phyloP scores from a whole-genome alignment of 2,888 invertebrate species.

The Eilema caniola region DNA sequence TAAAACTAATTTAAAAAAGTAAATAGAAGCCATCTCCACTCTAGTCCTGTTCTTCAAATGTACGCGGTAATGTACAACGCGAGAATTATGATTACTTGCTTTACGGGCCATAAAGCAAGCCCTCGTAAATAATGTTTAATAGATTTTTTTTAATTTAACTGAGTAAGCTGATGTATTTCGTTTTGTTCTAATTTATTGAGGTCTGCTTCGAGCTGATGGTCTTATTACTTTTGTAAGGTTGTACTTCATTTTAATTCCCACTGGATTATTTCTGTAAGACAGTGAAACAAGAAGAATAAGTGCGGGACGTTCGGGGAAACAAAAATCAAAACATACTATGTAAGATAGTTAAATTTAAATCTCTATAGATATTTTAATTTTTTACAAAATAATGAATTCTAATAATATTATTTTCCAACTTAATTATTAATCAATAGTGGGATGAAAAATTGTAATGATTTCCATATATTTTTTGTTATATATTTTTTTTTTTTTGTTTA shows the following conservation, averaged over 20 bases:
- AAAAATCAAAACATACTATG: too few relatives aligned
- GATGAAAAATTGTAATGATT: too few relatives aligned
- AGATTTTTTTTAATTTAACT: conserved; percentile 48
- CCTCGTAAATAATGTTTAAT: conserved; percentile 51
- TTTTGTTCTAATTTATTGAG: conserved; percentile 17
- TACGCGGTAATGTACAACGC: conserved; percentile 5
- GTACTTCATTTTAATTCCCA: background rate
- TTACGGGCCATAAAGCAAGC: conserved; percentile 39
- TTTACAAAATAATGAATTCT: too few relatives aligned
- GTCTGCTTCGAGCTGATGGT: background rate
- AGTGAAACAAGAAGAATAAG: background rate
- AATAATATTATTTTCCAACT: too few relatives aligned
- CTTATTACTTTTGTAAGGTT: background rate
- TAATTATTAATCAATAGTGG: too few relatives aligned
- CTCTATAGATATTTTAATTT: too few relatives aligned
- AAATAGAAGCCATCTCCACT: conserved; percentile 9
- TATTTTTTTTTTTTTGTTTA: too few relatives aligned
- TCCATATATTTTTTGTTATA: too few relatives aligned
- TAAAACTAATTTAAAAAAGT: conserved; percentile 17
- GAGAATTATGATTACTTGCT: conserved; percentile 48
- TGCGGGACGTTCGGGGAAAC: too few relatives aligned
- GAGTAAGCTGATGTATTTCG: conserved; percentile 25
- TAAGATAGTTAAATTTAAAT: too few relatives aligned
- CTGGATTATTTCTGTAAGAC: background rate
- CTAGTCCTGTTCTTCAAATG: conserved; percentile 6